Evolutionary conservation across 1,140 invertebrate genomes (phyloP).

Genomic region (Telenomus remus): DNA sequence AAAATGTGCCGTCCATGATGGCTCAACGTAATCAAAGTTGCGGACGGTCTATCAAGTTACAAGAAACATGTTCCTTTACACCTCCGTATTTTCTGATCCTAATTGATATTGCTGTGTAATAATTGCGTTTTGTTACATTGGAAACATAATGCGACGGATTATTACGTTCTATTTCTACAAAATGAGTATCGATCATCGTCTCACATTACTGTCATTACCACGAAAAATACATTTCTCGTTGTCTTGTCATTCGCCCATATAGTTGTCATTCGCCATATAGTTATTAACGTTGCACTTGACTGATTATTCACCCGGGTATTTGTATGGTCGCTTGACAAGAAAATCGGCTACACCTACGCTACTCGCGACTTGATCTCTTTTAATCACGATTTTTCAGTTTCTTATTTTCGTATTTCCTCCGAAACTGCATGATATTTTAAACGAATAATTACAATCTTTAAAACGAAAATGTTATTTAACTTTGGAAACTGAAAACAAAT

Average conservation of each 20-base stretch:
- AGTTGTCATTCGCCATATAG: constrained; percentile 34
- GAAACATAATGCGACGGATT: constrained; percentile 31
- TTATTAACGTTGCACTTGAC: constrained; percentile 55
- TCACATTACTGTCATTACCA: constrained; percentile 41
- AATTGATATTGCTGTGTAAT: constrained; percentile 36
- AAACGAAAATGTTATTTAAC: too few relatives aligned
- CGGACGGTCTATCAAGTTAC: constrained; percentile 11
- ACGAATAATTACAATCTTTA: too few relatives aligned
- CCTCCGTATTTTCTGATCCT: constrained; percentile 32
- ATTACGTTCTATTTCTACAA: constrained; percentile 43
- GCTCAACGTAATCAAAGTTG: constrained; percentile 17
- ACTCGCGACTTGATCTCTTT: constrained; percentile 8
- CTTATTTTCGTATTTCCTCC: constrained; percentile 9
- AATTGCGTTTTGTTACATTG: constrained; percentile 38
- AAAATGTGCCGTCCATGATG: too few relatives aligned
- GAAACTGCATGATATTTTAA: too few relatives aligned
- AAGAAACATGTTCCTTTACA: constrained; percentile 41
- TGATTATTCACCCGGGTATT: constrained; percentile 34
- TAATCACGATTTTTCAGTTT: too few relatives aligned
- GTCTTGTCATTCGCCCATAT: too few relatives aligned
- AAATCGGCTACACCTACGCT: constrained; percentile 40
- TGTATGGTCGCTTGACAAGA: constrained; percentile 47
- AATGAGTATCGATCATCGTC: constrained; percentile 42
- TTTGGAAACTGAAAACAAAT: too few relatives aligned
- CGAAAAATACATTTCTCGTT: constrained; percentile 52